These are phyloP conservation scores for Geopemphigus sp. DNA, from an alignment of 1,140 invertebrate species.

Conservation along the genomic window DNA sequence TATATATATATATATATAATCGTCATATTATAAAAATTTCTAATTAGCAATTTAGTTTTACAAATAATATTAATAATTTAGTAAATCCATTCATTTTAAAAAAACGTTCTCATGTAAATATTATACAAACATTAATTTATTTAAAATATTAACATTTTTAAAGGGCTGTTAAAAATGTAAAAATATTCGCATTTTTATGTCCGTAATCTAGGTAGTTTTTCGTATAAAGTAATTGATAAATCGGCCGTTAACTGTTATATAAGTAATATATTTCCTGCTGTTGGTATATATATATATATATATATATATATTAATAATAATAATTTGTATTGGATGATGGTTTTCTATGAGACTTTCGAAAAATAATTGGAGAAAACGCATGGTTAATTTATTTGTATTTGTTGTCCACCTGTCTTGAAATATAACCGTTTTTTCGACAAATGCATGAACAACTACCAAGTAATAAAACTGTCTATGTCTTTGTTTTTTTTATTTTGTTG, in stretches of 20 bases:
- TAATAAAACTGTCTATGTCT: slow-evolving; percentile 38
- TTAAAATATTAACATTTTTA: not conserved
- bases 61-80: too few relatives aligned
- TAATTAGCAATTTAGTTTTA: not conserved
- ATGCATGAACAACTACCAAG: slow-evolving; percentile 23
- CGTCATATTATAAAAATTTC: slow-evolving; percentile 14
- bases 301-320: not conserved
- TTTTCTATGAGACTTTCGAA: slow-evolving; percentile 22
- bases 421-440: slow-evolving; percentile 18
- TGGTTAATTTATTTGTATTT: not conserved
- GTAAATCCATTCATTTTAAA: not conserved
- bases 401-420: slow-evolving; percentile 14
- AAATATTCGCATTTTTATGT: not conserved
- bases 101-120: not conserved
- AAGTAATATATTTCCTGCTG: slow-evolving; percentile 3
- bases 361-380: slow-evolving; percentile 16
- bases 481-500: slow-evolving; percentile 50
- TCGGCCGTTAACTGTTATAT: not conserved
- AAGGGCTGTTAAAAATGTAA: not conserved
- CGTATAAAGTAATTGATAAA: not conserved
- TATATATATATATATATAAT: not conserved
- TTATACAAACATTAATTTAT: not conserved
- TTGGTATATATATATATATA: not conserved
- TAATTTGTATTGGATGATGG: not conserved
- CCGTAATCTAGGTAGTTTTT: not conserved